Percentiles rank a stretch among this genome's conserved stretches.
These are phyloP conservation scores for Limulus polyphemus DNA, from an alignment of 2,888 invertebrate species.

Conservation along the genomic window DNA sequence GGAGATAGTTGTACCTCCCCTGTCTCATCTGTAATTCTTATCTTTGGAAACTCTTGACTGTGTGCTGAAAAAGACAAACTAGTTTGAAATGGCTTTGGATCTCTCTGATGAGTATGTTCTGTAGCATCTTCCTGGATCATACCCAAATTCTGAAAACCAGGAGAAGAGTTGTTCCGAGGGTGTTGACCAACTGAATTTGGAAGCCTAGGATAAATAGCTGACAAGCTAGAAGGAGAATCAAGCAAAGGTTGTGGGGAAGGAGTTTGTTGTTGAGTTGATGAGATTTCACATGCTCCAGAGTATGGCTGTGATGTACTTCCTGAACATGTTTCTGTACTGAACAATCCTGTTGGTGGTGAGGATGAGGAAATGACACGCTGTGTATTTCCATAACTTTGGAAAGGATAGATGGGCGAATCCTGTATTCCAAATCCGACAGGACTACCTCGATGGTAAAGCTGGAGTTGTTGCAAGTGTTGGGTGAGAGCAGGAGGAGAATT, in stretches of 20 bases:
- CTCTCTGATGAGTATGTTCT: conserved; percentile 16
- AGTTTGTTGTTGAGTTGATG: conserved; percentile 17
- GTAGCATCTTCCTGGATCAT: conserved; percentile 37
- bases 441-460: conserved; percentile 30
- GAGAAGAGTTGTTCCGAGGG: conserved; percentile 34
- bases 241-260: conserved; percentile 21
- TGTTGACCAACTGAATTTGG: not conserved
- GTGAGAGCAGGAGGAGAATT: conserved; percentile 36
- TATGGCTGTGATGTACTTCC: conserved; percentile 12
- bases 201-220: conserved; percentile 6
- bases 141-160: conserved; percentile 35
- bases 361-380: conserved; percentile 12
- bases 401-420: conserved; percentile 28
- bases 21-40: conserved; percentile 79
- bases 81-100: not conserved
- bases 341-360: too few relatives aligned
- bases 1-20: conserved; percentile 43
- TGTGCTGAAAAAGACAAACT: not conserved
- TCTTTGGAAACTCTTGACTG: conserved; percentile 50
- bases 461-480: conserved; percentile 39
- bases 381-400: conserved; percentile 15
- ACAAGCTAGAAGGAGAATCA: conserved; percentile 23
- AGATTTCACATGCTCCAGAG: conserved; percentile 6
- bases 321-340: conserved; percentile 4
- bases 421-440: conserved; percentile 26